Percentiles rank a stretch among this genome's conserved stretches.
Evolutionary conservation across 2,797 vertebrate genomes (phyloP).

Genomic region (Cynopterus sphinx): DNA sequence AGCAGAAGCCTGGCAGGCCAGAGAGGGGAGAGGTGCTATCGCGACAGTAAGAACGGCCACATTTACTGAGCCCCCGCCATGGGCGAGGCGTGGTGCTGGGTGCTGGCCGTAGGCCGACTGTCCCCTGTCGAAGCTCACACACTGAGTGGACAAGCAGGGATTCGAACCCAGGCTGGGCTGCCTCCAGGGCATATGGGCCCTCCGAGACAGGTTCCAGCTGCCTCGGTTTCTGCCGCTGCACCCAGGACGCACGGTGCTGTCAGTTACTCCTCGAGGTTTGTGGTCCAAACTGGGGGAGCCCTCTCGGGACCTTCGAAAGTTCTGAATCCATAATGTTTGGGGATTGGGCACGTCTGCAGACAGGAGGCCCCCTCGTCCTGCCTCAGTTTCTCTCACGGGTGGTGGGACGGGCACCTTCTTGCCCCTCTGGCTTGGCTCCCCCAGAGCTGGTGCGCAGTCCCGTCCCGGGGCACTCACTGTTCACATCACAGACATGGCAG

Average conservation of each 20-base stretch:
- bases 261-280: too few relatives aligned
- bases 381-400: background rate
- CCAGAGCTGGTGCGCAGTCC: background rate
- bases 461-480: accelerated
- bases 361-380: background rate
- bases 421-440: background rate
- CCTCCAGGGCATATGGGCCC: background rate
- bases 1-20: background rate
- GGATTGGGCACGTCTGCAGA: background rate
- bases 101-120: too few relatives aligned
- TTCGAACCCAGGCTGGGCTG: background rate
- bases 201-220: background rate
- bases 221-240: background rate
- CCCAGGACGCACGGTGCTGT: background rate
- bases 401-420: background rate
- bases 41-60: background rate
- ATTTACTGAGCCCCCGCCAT: background rate
- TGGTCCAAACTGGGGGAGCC: background rate
- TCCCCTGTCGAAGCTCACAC: accelerated
- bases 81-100: background rate
- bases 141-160: background rate
- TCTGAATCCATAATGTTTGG: background rate
- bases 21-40: background rate
- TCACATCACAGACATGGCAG: background rate
- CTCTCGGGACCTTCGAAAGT: background rate